Conservation (phyloP, 1,140 invertebrate genomes). For the Drosophila funebris region DNA sequence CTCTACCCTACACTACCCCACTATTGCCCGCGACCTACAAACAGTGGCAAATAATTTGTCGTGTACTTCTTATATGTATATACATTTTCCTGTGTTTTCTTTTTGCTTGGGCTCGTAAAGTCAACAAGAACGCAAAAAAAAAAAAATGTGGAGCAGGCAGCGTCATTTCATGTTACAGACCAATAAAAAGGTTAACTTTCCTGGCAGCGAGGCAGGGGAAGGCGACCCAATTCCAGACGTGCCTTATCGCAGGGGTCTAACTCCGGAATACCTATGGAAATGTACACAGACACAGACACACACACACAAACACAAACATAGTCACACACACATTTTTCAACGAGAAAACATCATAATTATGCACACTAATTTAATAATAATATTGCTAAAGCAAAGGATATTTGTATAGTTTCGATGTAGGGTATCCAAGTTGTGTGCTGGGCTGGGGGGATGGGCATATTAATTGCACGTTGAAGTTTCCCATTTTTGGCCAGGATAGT, state of each 20-base stretch:
- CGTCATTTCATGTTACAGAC: conserved; percentile 67
- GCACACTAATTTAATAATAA: conserved; percentile 57
- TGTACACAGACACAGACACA: background rate
- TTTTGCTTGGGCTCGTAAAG: conserved; percentile 37
- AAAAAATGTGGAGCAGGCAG: conserved; percentile 42
- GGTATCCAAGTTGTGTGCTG: background rate
- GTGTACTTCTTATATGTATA: conserved; percentile 33
- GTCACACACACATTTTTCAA: too few relatives aligned
- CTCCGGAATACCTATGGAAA: conserved; percentile 13
- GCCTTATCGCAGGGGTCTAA: conserved; percentile 60
- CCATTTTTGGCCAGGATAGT: background rate
- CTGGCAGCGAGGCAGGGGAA: background rate
- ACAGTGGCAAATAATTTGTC: conserved; percentile 40
- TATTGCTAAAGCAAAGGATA: conserved; percentile 34
- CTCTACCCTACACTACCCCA: background rate
- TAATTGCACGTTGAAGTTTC: conserved; percentile 24
- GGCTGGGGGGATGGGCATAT: conserved; percentile 10
- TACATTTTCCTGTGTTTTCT: background rate
- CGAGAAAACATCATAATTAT: conserved; percentile 49
- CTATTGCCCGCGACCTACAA: conserved; percentile 9
- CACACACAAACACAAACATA: too few relatives aligned
- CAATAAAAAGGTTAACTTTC: conserved; percentile 67
- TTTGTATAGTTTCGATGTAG: conserved; percentile 22
- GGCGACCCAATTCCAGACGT: conserved; percentile 75
- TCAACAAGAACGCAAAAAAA: conserved; percentile 18